phyloP scores from a whole-genome alignment of 2,888 invertebrate genomes.

The Leptinotarsa tumamoca region DNA sequence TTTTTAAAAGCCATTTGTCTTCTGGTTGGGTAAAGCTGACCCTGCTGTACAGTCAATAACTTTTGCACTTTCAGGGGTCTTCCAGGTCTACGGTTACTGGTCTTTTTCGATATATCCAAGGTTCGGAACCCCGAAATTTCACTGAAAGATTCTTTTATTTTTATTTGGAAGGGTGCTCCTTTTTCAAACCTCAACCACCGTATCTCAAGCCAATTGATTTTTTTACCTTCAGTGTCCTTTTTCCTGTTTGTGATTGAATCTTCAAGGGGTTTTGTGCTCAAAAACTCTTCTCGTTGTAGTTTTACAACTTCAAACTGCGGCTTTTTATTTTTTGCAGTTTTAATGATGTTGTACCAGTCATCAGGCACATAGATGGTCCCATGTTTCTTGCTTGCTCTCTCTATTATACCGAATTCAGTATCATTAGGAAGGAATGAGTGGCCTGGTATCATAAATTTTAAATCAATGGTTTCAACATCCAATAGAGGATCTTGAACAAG shows the following conservation, averaged over 20 bases:
- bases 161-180: conserved; percentile 14
- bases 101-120: conserved; percentile 1
- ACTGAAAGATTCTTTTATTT: conserved; percentile 16
- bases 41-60: conserved; percentile 25
- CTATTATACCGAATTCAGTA: conserved; percentile 24
- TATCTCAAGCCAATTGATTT: conserved; percentile 26
- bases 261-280: conserved; percentile 21
- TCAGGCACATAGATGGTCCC: conserved; percentile 18
- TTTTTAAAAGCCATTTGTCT: conserved; percentile 16
- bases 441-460: conserved; percentile 17
- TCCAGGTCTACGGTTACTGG: conserved; percentile 22
- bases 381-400: conserved; percentile 18
- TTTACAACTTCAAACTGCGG: background rate
- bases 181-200: conserved; percentile 27
- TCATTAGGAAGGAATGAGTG: conserved; percentile 27
- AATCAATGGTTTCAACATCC: background rate
- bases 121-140: background rate
- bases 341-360: conserved; percentile 23
- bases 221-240: conserved; percentile 14
- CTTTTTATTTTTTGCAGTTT: conserved; percentile 5
- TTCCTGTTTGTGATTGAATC: conserved; percentile 25
- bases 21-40: conserved; percentile 28
- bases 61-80: background rate
- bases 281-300: conserved; percentile 22
- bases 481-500: conserved; percentile 27